These are phyloP conservation scores for Dasypus novemcinctus DNA, from an alignment of 2,113 vertebrate genomes.

Conservation along the genomic window DNA sequence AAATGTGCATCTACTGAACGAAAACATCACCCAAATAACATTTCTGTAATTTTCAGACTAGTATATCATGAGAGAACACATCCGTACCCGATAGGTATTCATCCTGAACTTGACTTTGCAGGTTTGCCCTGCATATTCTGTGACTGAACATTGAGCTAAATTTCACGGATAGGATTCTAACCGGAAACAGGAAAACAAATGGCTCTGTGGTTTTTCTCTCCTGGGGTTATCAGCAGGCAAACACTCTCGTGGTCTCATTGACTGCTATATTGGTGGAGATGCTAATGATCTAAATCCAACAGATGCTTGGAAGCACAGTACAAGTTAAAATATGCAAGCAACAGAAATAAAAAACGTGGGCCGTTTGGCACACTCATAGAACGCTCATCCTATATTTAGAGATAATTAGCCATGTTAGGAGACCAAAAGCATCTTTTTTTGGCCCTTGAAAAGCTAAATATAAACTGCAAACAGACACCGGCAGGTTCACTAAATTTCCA, in stretches of 20 bases:
- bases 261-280: conserved; percentile 49
- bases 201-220: not conserved
- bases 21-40: not conserved
- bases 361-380: conserved; percentile 57
- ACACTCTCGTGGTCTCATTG: conserved; percentile 60
- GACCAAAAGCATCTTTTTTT: conserved; percentile 54
- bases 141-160: conserved; percentile 22
- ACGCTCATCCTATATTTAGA: conserved; percentile 65
- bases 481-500: conserved; percentile 52
- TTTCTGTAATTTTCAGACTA: conserved; percentile 19
- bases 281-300: conserved; percentile 61
- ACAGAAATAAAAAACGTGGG: conserved; percentile 57
- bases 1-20: not conserved
- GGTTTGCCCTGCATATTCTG: conserved; percentile 32
- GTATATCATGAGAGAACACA: not conserved
- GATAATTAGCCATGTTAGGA: conserved; percentile 66
- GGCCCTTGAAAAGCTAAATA: conserved; percentile 54
- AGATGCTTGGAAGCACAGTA: conserved; percentile 61
- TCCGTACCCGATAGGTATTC: not conserved
- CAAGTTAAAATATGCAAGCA: conserved; percentile 66
- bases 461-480: conserved; percentile 59
- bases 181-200: conserved; percentile 61
- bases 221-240: conserved; percentile 37
- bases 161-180: conserved; percentile 64
- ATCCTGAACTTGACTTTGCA: conserved; percentile 12